These are phyloP conservation scores for Heliconius ethilla DNA, from an alignment of 2,888 invertebrate genomes.

Conservation along the genomic window DNA sequence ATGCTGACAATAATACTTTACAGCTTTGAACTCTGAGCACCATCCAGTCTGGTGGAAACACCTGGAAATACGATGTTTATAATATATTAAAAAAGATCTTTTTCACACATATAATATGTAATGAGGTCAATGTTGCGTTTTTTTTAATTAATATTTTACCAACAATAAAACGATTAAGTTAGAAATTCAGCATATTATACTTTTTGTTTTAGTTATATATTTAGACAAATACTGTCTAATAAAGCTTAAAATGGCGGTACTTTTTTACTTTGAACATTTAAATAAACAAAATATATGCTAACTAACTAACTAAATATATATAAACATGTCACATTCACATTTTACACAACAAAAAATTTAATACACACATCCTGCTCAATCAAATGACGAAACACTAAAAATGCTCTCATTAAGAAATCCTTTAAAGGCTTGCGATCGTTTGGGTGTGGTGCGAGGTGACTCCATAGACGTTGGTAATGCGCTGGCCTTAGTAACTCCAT, in stretches of 20 bases:
- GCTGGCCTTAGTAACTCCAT: constrained; percentile 93
- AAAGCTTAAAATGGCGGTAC: too few relatives aligned
- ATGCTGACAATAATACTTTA: constrained; percentile 90
- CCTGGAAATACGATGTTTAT: constrained; percentile 56
- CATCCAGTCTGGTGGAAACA: constrained; percentile 95
- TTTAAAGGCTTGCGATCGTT: constrained; percentile 90
- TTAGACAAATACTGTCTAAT: too few relatives aligned
- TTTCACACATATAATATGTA: too few relatives aligned
- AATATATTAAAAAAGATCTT: background rate
- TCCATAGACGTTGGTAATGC: constrained; percentile 94
- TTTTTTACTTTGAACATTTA: too few relatives aligned
- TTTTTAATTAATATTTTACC: too few relatives aligned
- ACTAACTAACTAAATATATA: too few relatives aligned
- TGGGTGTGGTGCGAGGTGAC: constrained; percentile 86
- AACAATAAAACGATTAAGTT: too few relatives aligned
- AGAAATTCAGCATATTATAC: too few relatives aligned
- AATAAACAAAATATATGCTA: too few relatives aligned
- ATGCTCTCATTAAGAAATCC: constrained; percentile 91
- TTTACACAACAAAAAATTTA: background rate
- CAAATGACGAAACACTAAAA: constrained; percentile 90
- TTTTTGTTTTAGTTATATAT: background rate
- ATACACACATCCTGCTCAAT: constrained; percentile 86
- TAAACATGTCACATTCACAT: too few relatives aligned
- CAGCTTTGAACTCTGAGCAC: constrained; percentile 94
- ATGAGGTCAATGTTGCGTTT: too few relatives aligned